phyloP scores from a whole-genome alignment of 2,113 vertebrate species.

The Ailuropoda melanoleuca region DNA sequence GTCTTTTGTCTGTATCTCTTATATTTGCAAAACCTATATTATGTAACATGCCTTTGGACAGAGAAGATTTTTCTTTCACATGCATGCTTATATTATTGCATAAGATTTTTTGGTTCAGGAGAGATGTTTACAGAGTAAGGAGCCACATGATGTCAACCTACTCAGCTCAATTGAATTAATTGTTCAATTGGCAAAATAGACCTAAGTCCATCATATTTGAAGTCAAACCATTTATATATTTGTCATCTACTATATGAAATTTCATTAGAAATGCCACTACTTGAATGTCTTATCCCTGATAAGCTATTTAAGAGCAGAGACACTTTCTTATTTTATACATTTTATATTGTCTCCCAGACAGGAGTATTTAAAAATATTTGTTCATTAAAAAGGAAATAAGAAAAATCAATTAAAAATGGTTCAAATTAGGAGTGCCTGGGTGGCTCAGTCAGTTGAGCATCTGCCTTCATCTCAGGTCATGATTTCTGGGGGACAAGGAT shows the following conservation, averaged over 20 bases:
- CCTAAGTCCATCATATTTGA: background rate
- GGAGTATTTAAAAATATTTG: background rate
- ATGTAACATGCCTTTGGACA: background rate
- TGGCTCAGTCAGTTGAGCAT: background rate
- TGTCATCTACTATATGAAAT: background rate
- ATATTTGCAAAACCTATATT: background rate
- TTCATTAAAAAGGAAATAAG: background rate
- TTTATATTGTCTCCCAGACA: background rate
- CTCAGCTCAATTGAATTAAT: background rate
- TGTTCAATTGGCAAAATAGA: background rate
- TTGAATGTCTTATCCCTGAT: background rate
- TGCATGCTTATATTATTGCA: background rate
- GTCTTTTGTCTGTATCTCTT: background rate
- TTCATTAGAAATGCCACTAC: background rate
- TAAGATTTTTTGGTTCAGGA: background rate
- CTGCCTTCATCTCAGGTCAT: background rate
- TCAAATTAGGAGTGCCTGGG: background rate
- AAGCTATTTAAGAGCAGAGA: background rate
- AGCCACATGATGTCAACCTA: background rate
- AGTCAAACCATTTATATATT: background rate
- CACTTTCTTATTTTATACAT: background rate
- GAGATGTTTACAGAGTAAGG: background rate
- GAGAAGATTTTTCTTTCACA: background rate
- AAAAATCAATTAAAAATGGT: background rate
- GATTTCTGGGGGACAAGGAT: fast-evolving